Base-by-base conservation (phyloP, 2,113 vertebrate species). In the Chlamydotis undulata region DNA sequence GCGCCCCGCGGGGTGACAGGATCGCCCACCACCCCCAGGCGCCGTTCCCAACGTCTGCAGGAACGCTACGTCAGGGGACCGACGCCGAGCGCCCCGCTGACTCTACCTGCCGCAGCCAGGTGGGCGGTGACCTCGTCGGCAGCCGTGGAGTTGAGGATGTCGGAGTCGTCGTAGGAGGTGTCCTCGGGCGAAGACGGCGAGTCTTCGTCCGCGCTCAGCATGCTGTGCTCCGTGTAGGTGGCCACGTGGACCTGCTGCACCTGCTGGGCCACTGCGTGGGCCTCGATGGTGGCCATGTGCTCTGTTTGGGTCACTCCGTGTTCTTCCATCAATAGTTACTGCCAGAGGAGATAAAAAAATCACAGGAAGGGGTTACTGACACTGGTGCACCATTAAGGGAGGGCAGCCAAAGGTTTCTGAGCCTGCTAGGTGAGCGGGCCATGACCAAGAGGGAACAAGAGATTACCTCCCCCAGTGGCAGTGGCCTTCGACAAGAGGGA, bases 201-300 rank as follows among this genome's bases (percentile, higher is more conserved):
- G 97, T 99, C 99, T 87, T 99, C 99, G 1, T 99, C 99, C 0
- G 99, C 99, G 2, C 99, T 99, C 95, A 99, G 97, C 99, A 99
- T 99, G 78, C 98, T 98, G 63, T 99, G 97, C 61, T 99, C 99
- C 3, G 99, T 99, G 92, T 98, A 99, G 17, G 99, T 99, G 93
- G 99, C 98, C 88, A 99, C 99, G 2, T 99, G 98, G 90, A 99
- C 99, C 98, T 99, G 99, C 95, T 99, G 98, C 10, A 99, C 98
- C 97, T 99, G 99, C 70, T 99, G 99, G 83, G 98, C 98, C 96
- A 99, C 99, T 14, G 99, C 98, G 37, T 99, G 98, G 26, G 99
- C 99, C 97, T 99, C 99, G 52, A 99, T 99, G 94, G 99, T 99
- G 43, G 99, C 99, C 99, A 99, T 99, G 98, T 99, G 99, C 69